Evolutionary conservation across 2,113 vertebrate genomes (phyloP).

Genomic region (Piprites chloris): DNA sequence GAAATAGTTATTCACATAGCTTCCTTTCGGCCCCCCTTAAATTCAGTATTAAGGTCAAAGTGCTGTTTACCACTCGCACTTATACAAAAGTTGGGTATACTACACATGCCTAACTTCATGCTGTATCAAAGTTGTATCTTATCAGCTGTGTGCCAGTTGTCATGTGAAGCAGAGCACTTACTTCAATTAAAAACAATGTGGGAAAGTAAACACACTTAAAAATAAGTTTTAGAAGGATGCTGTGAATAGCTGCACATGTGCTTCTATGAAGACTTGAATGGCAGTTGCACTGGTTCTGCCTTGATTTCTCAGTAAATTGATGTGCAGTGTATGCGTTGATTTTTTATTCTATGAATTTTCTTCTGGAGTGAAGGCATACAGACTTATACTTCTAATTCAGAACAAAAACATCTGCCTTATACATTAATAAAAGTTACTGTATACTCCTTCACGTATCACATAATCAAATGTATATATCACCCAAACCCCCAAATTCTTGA

Average conservation of each 20-base stretch:
- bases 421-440: not conserved
- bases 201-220: not conserved
- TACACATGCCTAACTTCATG: not conserved
- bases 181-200: not conserved
- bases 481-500: not conserved
- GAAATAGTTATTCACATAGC: not conserved
- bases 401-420: not conserved
- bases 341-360: not conserved
- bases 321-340: not conserved
- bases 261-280: not conserved
- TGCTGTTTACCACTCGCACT: not conserved
- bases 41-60: not conserved
- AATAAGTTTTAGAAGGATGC: not conserved
- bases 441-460: not conserved
- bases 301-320: not conserved
- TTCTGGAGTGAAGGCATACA: not conserved
- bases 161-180: not conserved
- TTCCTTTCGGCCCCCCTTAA: not conserved
- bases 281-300: not conserved
- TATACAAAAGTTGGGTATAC: not conserved
- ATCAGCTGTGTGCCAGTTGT: not conserved
- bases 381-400: not conserved
- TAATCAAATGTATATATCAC: not conserved
- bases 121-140: not conserved
- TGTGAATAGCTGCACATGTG: not conserved